Conservation (phyloP, 2,888 invertebrate species). For the Drosophila paramelanica region DNA sequence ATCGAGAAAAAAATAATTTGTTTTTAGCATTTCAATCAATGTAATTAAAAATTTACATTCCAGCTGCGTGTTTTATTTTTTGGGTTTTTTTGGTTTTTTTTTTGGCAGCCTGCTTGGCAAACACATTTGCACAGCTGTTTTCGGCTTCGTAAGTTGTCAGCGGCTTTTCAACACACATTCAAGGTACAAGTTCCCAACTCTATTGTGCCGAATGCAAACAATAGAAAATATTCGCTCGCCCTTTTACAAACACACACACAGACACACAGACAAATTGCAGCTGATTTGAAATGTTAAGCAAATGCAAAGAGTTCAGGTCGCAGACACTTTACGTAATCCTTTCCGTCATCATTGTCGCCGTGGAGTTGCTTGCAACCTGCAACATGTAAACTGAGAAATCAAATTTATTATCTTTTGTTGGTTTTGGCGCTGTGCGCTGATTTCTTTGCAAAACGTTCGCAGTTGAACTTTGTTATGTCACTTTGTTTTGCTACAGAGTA, state of each 20-base stretch:
- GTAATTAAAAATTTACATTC: conserved; percentile 4
- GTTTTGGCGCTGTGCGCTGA: conserved; percentile 28
- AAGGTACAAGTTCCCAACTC: conserved; percentile 75
- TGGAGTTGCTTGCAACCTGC: conserved; percentile 54
- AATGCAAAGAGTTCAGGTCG: conserved; percentile 80
- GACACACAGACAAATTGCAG: conserved; percentile 30
- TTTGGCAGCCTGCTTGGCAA: conserved; percentile 13
- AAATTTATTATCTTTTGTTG: conserved; percentile 74
- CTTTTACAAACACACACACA: conserved; percentile 49
- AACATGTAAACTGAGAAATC: conserved; percentile 34
- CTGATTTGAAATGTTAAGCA: conserved; percentile 64
- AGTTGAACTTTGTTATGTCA: conserved; percentile 80
- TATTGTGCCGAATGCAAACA: conserved; percentile 61
- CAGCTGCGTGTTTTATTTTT: conserved; percentile 1
- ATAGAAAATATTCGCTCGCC: conserved; percentile 64
- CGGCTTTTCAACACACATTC: conserved; percentile 65
- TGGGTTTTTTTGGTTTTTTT: conserved; percentile 12
- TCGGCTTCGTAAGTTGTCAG: conserved; percentile 30
- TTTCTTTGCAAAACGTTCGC: conserved; percentile 60
- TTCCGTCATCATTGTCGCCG: conserved; percentile 38
- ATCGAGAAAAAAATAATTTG: not conserved
- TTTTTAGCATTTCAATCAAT: conserved; percentile 7
- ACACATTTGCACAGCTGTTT: conserved; percentile 70
- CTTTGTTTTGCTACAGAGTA: conserved; percentile 56
- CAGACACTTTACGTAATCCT: conserved; percentile 77